Conservation (phyloP, 1,140 invertebrate species). For the Aplysia californica region DNA sequence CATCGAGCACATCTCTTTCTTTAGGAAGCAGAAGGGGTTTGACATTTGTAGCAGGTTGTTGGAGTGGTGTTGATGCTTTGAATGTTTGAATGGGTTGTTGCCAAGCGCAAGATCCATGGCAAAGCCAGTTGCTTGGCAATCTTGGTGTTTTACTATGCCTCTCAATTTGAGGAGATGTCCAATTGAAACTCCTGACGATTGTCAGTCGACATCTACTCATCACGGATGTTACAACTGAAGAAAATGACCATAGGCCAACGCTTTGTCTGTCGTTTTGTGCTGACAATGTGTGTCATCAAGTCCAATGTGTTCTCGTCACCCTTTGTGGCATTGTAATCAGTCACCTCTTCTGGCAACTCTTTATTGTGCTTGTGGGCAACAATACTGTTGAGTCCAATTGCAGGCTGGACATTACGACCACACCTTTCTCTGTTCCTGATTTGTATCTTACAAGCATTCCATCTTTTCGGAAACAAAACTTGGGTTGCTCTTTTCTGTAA, state of each 20-base stretch:
- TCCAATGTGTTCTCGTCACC: conserved; percentile 67
- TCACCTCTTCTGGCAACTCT: conserved; percentile 62
- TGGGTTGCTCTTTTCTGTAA: not conserved
- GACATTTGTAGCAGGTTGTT: not conserved
- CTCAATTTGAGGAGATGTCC: not conserved
- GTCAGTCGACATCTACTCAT: not conserved
- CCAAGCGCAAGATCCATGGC: not conserved
- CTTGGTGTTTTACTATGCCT: not conserved
- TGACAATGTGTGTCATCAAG: conserved; percentile 30
- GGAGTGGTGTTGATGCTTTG: not conserved
- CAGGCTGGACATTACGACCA: conserved; percentile 8
- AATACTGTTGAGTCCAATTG: not conserved
- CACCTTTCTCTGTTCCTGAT: not conserved
- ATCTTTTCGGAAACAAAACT: not conserved
- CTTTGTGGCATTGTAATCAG: conserved; percentile 67
- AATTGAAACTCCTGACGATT: not conserved
- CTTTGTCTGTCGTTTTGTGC: conserved; percentile 34
- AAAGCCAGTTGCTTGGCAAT: not conserved
- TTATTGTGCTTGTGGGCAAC: not conserved
- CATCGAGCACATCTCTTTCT: not conserved
- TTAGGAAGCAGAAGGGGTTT: not conserved
- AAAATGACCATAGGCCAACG: conserved; percentile 45
- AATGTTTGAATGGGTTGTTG: not conserved
- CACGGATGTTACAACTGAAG: not conserved
- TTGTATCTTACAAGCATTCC: conserved; percentile 11